Percentiles rank a stretch among this genome's conserved stretches.
phyloP scores from a whole-genome alignment of 2,797 vertebrate genomes.

The Melanotaenia parkinsoni region DNA sequence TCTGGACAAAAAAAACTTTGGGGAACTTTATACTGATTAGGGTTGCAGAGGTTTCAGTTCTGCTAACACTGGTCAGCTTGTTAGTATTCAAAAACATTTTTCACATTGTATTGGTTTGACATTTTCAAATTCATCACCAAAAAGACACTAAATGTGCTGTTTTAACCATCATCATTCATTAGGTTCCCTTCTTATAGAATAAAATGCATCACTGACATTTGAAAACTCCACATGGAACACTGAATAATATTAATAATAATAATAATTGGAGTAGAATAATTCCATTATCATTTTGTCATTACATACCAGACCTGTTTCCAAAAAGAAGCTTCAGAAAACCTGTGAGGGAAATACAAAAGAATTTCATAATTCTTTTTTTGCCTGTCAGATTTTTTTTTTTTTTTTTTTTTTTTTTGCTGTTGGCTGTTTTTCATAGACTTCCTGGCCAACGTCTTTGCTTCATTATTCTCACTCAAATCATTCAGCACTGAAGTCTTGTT shows the following conservation, averaged over 20 bases:
- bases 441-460: too few relatives aligned
- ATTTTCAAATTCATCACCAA: neutral
- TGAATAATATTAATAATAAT: too few relatives aligned
- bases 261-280: too few relatives aligned
- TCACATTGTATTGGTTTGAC: neutral
- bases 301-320: too few relatives aligned
- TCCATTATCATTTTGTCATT: too few relatives aligned
- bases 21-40: neutral
- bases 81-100: neutral
- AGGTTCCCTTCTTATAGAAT: neutral
- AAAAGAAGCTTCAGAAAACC: too few relatives aligned
- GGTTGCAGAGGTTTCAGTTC: neutral
- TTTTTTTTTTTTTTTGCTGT: too few relatives aligned
- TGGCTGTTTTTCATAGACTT: too few relatives aligned
- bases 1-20: conserved; percentile 43
- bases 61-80: neutral
- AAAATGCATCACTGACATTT: neutral
- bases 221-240: too few relatives aligned
- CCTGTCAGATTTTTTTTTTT: too few relatives aligned
- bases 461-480: neutral
- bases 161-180: neutral
- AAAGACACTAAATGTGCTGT: neutral
- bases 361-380: too few relatives aligned
- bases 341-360: too few relatives aligned
- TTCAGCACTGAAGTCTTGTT: neutral